Evolutionary conservation across 2,113 vertebrate genomes (phyloP).

Genomic region (Plotosus lineatus): DNA sequence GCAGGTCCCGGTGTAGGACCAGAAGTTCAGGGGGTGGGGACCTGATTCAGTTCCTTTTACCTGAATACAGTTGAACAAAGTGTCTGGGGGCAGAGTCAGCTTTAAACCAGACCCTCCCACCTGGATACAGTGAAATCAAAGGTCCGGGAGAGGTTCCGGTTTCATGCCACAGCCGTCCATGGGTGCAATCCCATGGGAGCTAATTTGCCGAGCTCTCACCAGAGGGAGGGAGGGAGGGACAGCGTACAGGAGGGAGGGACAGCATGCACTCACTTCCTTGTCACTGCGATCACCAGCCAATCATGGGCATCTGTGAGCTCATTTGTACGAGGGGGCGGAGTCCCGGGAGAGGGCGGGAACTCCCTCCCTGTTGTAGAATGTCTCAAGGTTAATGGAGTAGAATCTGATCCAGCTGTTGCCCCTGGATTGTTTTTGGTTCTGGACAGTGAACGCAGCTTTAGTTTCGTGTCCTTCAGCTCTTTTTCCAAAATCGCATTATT

Average conservation of each 20-base stretch:
- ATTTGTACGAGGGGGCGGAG: too few species aligned
- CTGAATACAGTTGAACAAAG: background rate
- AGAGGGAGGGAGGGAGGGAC: too few species aligned
- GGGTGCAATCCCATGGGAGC: too few species aligned
- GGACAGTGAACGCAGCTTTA: background rate
- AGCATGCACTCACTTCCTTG: too few species aligned
- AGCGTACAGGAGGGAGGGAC: too few species aligned
- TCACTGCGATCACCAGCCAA: too few species aligned
- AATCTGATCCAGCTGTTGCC: background rate
- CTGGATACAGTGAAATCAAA: background rate
- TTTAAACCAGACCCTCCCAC: background rate
- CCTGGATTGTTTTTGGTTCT: background rate
- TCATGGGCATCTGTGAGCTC: too few species aligned
- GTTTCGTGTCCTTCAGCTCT: background rate
- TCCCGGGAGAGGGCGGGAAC: background rate
- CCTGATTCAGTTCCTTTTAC: background rate
- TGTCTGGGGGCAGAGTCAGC: background rate
- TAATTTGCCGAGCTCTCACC: too few species aligned
- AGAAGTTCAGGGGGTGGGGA: background rate
- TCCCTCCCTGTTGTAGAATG: background rate
- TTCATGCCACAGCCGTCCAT: too few species aligned
- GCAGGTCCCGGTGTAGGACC: background rate
- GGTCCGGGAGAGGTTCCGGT: too few species aligned
- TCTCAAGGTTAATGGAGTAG: background rate
- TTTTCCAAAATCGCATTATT: constrained; percentile 54